These are phyloP conservation scores for Ceriagrion tenellum DNA, from an alignment of 2,888 invertebrate species.

Conservation along the genomic window DNA sequence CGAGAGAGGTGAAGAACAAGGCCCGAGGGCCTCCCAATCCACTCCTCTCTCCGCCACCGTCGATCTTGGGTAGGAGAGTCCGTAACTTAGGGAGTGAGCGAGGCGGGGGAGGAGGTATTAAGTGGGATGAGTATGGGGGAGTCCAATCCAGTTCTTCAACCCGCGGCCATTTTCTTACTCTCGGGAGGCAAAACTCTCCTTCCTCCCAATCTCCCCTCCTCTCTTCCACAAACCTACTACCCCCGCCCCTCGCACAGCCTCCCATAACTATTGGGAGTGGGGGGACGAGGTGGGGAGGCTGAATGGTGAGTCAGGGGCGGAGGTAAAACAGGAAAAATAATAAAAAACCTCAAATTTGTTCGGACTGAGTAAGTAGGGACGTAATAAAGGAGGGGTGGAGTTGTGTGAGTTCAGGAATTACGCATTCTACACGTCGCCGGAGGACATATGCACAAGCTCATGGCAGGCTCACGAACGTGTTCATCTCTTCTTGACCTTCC, in stretches of 20 bases:
- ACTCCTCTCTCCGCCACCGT: background rate
- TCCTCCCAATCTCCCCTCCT: background rate
- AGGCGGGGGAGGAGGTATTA: background rate
- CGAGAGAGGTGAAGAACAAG: background rate
- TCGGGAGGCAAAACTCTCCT: background rate
- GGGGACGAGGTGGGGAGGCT: background rate
- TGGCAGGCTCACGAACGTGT: background rate
- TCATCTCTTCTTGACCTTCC: background rate
- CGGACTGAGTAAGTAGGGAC: too few species aligned
- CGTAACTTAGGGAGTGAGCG: background rate
- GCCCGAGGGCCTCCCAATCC: slow-evolving; percentile 9
- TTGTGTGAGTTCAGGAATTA: too few species aligned
- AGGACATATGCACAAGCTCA: background rate
- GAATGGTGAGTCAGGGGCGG: too few species aligned
- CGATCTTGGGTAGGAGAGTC: background rate
- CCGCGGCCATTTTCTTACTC: slow-evolving; percentile 59
- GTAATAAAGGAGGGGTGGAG: too few species aligned
- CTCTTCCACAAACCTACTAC: background rate
- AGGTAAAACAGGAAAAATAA: background rate
- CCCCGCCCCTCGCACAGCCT: background rate
- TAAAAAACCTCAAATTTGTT: too few species aligned
- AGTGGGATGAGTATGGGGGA: background rate
- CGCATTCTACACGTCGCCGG: too few species aligned
- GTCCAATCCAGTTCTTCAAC: slow-evolving; percentile 60
- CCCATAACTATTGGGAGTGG: too few species aligned